These are phyloP conservation scores for Phragmatobia fuliginosa DNA, from an alignment of 2,888 invertebrate species.

Conservation along the genomic window DNA sequence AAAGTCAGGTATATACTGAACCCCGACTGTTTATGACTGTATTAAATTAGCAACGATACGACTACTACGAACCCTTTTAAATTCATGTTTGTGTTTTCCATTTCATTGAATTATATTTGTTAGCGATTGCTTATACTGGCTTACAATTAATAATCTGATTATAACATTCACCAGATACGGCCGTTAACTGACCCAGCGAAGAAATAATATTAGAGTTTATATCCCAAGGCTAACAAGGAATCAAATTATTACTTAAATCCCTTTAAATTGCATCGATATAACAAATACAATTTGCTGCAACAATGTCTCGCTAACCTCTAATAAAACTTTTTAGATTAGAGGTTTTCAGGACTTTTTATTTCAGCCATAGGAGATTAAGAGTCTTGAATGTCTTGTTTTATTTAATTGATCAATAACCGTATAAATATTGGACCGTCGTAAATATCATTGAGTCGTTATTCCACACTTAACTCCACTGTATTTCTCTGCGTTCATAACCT, in stretches of 20 bases:
- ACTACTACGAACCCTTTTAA: background rate
- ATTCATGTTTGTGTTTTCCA: conserved; percentile 6
- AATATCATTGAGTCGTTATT: too few species aligned
- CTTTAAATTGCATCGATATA: too few species aligned
- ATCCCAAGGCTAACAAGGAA: background rate
- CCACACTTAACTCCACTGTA: too few species aligned
- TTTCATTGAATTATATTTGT: conserved; percentile 7
- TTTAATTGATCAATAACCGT: too few species aligned
- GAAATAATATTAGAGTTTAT: background rate
- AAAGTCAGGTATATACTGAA: background rate
- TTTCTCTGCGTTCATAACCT: too few species aligned
- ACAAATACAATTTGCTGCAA: background rate
- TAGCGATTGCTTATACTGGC: background rate
- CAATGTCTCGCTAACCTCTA: background rate
- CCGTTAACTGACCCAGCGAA: background rate
- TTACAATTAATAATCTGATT: conserved; percentile 1
- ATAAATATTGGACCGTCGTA: too few species aligned
- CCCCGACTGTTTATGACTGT: background rate
- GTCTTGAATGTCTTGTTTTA: too few species aligned
- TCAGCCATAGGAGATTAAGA: too few species aligned
- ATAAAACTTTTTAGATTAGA: too few species aligned
- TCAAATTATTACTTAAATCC: background rate
- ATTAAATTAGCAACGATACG: conserved; percentile 3
- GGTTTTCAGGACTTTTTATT: too few species aligned
- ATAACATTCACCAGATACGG: background rate